Evolutionary conservation across 2,888 invertebrate genomes (phyloP), one percentile per base, ranked within the genome.

Genomic region (Drosophila anceps): DNA sequence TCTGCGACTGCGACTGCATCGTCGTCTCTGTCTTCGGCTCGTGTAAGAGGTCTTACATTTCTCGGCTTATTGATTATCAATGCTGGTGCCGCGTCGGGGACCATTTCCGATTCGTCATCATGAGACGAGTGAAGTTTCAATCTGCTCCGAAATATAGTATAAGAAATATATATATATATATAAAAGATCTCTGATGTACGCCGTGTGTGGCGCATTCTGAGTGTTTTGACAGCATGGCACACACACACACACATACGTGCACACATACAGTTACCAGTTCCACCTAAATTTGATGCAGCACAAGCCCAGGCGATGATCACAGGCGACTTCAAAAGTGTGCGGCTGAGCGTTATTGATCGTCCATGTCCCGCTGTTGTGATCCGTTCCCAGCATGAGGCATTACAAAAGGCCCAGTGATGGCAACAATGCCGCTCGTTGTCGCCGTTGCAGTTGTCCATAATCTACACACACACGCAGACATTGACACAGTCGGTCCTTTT

Each of bases 81-180:
- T 77, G 76, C 63, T 70, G 73, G 61, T 84, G 84, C 71, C 70
- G 81, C 84, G 51, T 65, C 79, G 88, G 79, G 60, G 60, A 69
- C 81, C 89, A 89, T 84, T 84, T 84, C 84, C 84, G 84, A 84
- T 88, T 90, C 90, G 88, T 90, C 88, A 90, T 90, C 90, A 82
- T 74, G 79, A 66, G 66, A 72, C 70, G 64, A 80, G 66, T 81
- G 81, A 81, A 79, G 75, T 72, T 81, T 81, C 81, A 81, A 81
- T 81, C 84, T 80, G 76, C 63, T 66, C 79, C 61, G 64, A 76
- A 74, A 79, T 54, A 59, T 44, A 69, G 15, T 46, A 69, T 20
- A 41, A 8, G 31, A 31, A 18, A 46, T 18, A 31, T 33, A 62
- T 50, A 39, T 24, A 48, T 43, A 69, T 58, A 51, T 54, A 60